Percentiles rank a stretch among this genome's conserved stretches.
Evolutionary conservation across 2,888 invertebrate species (phyloP).

Genomic region (Pammene fasciana): DNA sequence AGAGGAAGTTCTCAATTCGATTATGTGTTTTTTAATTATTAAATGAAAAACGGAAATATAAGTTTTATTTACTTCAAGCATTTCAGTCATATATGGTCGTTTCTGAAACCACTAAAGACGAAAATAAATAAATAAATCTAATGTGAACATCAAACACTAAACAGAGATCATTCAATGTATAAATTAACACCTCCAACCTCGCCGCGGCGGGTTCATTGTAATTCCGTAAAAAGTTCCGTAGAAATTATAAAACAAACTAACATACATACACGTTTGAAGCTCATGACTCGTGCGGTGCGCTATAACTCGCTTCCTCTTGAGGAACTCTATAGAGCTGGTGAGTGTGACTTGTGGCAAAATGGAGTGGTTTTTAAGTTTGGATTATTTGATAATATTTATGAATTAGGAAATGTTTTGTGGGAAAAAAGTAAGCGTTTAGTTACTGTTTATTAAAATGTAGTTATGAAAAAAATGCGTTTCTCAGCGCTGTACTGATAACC

Average conservation of each 20-base stretch:
- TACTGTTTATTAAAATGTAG: too few relatives aligned
- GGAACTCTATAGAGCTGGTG: constrained; percentile 54
- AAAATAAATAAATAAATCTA: too few relatives aligned
- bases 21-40: too few relatives aligned
- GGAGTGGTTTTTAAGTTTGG: background rate
- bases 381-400: too few relatives aligned
- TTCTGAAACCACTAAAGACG: background rate
- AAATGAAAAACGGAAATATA: too few relatives aligned
- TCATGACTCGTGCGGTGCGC: constrained; percentile 68
- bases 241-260: constrained; percentile 74
- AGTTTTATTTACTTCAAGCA: too few relatives aligned
- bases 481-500: too few relatives aligned
- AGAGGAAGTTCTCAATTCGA: too few relatives aligned
- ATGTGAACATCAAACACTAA: constrained; percentile 14
- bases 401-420: too few relatives aligned
- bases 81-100: too few relatives aligned
- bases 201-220: constrained; percentile 45
- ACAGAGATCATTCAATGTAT: constrained; percentile 8
- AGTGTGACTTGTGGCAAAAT: background rate
- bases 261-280: constrained; percentile 70
- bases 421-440: too few relatives aligned
- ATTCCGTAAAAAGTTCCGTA: constrained; percentile 59
- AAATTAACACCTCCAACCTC: constrained; percentile 20
- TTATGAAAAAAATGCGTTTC: too few relatives aligned
- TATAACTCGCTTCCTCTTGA: constrained; percentile 74